Evolutionary conservation across 2,797 vertebrate genomes (phyloP).

Genomic region (Lycodopsis pacificus): DNA sequence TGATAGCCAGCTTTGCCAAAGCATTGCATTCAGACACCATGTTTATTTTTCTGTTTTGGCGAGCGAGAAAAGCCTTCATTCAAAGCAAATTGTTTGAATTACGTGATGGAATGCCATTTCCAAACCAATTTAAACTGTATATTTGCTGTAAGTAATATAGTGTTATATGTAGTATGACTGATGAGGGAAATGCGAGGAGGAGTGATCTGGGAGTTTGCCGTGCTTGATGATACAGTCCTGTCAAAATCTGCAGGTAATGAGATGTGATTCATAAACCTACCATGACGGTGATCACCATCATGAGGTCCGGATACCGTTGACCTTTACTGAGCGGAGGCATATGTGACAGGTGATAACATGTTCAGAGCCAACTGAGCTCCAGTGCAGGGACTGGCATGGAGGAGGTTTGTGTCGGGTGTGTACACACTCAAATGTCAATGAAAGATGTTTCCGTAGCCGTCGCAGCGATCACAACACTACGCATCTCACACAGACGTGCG

Average conservation of each 20-base stretch:
- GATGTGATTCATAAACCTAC: conserved; percentile 27
- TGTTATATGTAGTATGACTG: neutral
- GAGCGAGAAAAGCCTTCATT: neutral
- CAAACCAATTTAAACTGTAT: too few relatives aligned
- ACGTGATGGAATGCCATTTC: neutral
- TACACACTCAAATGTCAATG: neutral
- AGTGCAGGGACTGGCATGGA: neutral
- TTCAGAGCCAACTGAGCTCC: neutral
- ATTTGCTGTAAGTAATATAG: neutral
- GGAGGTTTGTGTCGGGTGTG: neutral
- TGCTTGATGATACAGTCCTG: neutral
- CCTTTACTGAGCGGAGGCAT: conserved; percentile 20
- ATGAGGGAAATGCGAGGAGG: neutral
- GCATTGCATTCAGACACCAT: neutral
- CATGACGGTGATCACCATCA: conserved; percentile 33
- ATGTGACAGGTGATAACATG: conserved; percentile 24
- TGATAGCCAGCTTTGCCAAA: neutral
- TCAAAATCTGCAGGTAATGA: conserved; percentile 27
- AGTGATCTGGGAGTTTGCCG: neutral
- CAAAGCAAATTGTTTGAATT: neutral
- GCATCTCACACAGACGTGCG: too few relatives aligned
- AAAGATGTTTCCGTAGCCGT: too few relatives aligned
- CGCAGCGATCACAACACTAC: too few relatives aligned
- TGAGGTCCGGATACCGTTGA: conserved; percentile 21
- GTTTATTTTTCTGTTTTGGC: neutral